Evolutionary conservation across 2,113 vertebrate species (phyloP).

Genomic region (Abramis brama): DNA sequence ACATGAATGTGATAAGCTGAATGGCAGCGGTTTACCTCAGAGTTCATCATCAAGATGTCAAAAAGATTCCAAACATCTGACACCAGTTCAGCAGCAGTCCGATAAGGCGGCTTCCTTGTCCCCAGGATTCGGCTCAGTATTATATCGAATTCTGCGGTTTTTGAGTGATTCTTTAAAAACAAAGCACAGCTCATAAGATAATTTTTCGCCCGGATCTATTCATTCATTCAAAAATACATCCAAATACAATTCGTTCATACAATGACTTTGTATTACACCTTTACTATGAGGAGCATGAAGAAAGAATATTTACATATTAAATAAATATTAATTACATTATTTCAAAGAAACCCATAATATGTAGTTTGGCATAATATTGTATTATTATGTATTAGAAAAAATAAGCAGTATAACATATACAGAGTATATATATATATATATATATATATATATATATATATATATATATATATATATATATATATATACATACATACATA

Average conservation of each 20-base stretch:
- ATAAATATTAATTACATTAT: no score
- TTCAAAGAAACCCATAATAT: no score
- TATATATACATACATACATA: no score
- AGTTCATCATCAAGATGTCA: constrained; percentile 36
- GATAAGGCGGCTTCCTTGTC: constrained; percentile 56
- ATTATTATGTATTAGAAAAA: no score
- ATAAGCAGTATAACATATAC: no score
- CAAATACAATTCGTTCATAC: background rate
- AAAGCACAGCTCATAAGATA: background rate
- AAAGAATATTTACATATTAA: no score
- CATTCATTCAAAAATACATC: background rate
- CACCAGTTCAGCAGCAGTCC: constrained; percentile 62
- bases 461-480: no score
- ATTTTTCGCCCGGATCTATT: background rate
- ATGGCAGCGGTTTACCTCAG: constrained; percentile 46
- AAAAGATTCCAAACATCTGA: constrained; percentile 64
- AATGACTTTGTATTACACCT: no score
- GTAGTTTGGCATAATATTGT: no score
- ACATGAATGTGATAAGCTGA: background rate
- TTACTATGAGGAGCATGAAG: no score
- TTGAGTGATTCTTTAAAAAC: constrained; percentile 34
- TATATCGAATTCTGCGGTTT: constrained; percentile 53
- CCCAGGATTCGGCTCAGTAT: constrained; percentile 56
- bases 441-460: no score
- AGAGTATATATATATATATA: no score